Percentiles rank a stretch among this genome's conserved stretches.
Evolutionary conservation across 1,140 invertebrate species (phyloP).

Genomic region (Drosophila simulans): DNA sequence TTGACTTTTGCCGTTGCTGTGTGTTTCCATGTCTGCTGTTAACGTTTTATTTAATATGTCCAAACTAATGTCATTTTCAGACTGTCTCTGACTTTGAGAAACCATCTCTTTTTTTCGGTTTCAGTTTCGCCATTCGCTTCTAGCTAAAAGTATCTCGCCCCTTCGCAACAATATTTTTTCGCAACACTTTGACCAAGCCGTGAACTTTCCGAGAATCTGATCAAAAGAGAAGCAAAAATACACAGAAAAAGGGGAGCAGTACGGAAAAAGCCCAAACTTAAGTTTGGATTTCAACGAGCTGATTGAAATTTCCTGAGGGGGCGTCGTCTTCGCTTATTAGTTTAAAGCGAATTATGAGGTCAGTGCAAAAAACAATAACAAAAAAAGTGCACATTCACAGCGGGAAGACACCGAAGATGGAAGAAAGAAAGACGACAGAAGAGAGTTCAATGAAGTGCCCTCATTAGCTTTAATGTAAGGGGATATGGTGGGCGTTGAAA

Average conservation of each 20-base stretch:
- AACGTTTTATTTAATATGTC: slow-evolving; percentile 59
- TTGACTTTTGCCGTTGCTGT: slow-evolving; percentile 64
- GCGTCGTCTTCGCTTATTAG: slow-evolving; percentile 44
- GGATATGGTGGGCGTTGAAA: slow-evolving; percentile 62
- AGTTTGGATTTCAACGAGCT: slow-evolving; percentile 49
- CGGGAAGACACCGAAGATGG: slow-evolving; percentile 27
- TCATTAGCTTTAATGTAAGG: slow-evolving; percentile 71
- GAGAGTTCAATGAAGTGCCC: slow-evolving; percentile 45
- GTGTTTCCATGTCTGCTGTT: slow-evolving; percentile 58
- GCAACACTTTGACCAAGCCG: slow-evolving; percentile 33
- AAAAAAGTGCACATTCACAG: slow-evolving; percentile 1
- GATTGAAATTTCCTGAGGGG: slow-evolving; percentile 72
- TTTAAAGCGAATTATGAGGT: slow-evolving; percentile 70
- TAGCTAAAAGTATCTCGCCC: slow-evolving; percentile 22
- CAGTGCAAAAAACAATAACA: slow-evolving; percentile 46
- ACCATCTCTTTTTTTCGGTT: slow-evolving; percentile 24
- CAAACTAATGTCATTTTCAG: slow-evolving; percentile 75
- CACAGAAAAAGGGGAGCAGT: slow-evolving; percentile 13
- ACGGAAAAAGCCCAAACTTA: slow-evolving; percentile 8
- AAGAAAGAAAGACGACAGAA: slow-evolving; percentile 17
- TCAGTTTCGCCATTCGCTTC: slow-evolving; percentile 34
- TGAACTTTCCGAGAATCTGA: slow-evolving; percentile 28
- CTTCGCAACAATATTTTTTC: slow-evolving; percentile 36
- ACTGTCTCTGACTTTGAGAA: slow-evolving; percentile 23
- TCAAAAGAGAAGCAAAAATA: slow-evolving; percentile 6